Base-by-base conservation (phyloP, 2,113 vertebrate species). In the Megaceryle torquata region DNA sequence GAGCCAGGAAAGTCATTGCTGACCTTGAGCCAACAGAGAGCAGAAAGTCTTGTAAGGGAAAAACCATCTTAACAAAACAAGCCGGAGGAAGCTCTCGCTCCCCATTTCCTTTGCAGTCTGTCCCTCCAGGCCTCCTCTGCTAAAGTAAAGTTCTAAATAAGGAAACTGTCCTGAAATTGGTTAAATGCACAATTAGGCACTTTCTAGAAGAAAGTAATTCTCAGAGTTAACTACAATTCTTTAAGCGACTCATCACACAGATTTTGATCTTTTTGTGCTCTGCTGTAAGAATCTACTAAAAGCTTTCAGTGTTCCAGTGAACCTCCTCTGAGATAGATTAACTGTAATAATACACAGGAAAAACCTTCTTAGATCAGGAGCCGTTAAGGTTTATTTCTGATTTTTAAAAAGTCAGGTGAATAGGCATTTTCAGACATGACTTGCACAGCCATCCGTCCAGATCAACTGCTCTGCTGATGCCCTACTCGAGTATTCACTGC, bases 1-100 rank as follows among this genome's bases (percentile, higher is more conserved):
- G 3, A 88, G 92, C 92, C 96, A 95, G 82, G 86, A 91, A 94
- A 95, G 93, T 86, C 83, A 69, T 65, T 78, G 76, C 80, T 91
- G 93, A 93, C 90, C 65, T 91, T 71, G 65, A 91, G 92, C 90
- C 95, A 95, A 71, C 0, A 26, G 60, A 76, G 82, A 90, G 80
- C 43, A 92, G 67, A 82, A 86, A 88, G 72, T 76, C 83, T 71
- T 93, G 59, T 37, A 94, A 91, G 79, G 79, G 71, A 93, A 96
- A 95, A 95, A 83, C 13, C 41, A 56, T 50, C 87, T 85, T 80
- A 91, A 71, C 60, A 86, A 88, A 96, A 95, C 65, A 94, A 81
- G 39, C 29, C 3, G 5, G 85, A 89, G 85, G 56, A 91, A 96
- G 48, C 26, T 59, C 61, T 86, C 88, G 51, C 61, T 82, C 88